Percentiles rank a stretch among this genome's conserved stretches.
Conservation (phyloP, 2,797 vertebrate species). For the Sebastes steindachneri region DNA sequence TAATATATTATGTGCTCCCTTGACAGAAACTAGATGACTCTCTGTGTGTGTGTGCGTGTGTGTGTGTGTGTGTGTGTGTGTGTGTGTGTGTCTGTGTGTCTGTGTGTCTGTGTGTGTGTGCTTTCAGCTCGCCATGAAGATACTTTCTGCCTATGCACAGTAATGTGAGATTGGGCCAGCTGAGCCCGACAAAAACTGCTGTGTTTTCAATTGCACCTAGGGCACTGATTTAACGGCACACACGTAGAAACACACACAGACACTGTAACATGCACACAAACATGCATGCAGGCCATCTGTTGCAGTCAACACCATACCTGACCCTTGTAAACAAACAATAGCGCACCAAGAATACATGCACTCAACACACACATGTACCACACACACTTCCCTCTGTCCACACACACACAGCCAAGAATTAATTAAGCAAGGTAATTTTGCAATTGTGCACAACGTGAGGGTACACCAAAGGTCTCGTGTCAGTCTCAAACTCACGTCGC, state of each 20-base stretch:
- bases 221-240: background rate
- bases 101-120: background rate
- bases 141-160: conserved; percentile 39
- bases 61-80: background rate
- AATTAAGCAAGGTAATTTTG: conserved; percentile 12
- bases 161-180: conserved; percentile 19
- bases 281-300: conserved; percentile 33
- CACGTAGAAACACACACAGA: background rate
- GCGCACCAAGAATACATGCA: background rate
- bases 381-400: background rate
- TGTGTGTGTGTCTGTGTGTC: too few relatives aligned
- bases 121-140: background rate
- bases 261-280: background rate
- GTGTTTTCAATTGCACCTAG: conserved; percentile 16
- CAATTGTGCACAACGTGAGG: background rate
- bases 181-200: conserved; percentile 36
- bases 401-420: background rate
- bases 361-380: background rate
- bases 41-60: background rate
- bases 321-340: conserved; percentile 17
- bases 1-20: conserved; percentile 22
- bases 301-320: conserved; percentile 14
- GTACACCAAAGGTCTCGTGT: background rate
- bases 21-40: conserved; percentile 4
- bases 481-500: background rate